phyloP scores from a whole-genome alignment of 2,797 vertebrate genomes.

The Oceanodroma leucorhoa region DNA sequence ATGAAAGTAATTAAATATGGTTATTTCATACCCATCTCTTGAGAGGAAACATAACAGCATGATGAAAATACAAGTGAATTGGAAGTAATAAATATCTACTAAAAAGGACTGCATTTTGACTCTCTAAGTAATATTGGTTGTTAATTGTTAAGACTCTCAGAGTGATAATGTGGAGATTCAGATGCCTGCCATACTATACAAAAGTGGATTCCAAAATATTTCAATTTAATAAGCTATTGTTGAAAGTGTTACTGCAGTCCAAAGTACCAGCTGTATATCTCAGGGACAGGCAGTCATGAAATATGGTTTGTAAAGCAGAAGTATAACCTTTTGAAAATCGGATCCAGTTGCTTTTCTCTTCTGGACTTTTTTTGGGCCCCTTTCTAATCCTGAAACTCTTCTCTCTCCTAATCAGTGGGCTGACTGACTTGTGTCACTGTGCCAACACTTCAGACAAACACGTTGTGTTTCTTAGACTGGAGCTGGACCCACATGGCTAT shows the following conservation, averaged over 20 bases:
- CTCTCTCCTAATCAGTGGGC: background rate
- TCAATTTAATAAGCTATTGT: background rate
- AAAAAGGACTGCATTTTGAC: background rate
- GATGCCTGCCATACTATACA: background rate
- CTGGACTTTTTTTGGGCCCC: background rate
- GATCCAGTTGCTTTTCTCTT: background rate
- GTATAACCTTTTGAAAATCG: background rate
- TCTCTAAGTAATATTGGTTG: background rate
- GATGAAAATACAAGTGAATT: background rate
- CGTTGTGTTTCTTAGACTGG: background rate
- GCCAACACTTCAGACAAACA: background rate
- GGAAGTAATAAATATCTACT: background rate
- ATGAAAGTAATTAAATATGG: conserved; percentile 18
- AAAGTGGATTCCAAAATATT: background rate
- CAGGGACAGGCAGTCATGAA: background rate
- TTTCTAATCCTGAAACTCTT: background rate
- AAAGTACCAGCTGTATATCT: background rate
- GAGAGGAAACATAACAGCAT: background rate
- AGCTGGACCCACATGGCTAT: background rate
- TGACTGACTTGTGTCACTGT: background rate
- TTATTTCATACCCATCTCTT: conserved; percentile 2
- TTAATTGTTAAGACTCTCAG: background rate
- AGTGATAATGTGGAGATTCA: background rate
- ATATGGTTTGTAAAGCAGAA: background rate
- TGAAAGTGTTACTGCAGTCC: background rate